Conservation (phyloP, 2,888 invertebrate species). For the Heliothis peltigera region DNA sequence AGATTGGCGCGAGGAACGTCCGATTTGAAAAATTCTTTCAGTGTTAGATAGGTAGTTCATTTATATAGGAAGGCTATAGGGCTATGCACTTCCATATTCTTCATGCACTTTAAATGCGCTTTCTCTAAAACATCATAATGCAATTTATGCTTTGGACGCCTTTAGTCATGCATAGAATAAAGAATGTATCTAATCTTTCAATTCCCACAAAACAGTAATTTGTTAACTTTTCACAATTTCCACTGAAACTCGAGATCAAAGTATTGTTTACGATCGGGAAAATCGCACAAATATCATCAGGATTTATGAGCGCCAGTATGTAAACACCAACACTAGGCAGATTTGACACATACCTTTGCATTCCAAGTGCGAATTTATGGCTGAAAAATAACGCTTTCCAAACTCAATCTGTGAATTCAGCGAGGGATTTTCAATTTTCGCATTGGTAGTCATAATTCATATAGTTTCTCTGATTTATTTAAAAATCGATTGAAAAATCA, state of each 20-base stretch:
- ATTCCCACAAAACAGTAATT: constrained; percentile 20
- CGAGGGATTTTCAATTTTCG: constrained; percentile 1
- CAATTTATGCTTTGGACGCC: background rate
- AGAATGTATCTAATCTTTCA: constrained; percentile 7
- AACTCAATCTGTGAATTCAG: constrained; percentile 24
- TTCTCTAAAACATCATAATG: too few relatives aligned
- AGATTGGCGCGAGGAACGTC: too few relatives aligned
- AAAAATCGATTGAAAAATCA: too few relatives aligned
- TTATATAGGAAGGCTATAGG: too few relatives aligned
- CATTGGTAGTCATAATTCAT: too few relatives aligned
- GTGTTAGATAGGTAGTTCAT: too few relatives aligned
- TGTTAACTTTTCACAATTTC: constrained; percentile 14
- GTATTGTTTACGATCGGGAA: constrained; percentile 57
- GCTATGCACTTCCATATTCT: too few relatives aligned
- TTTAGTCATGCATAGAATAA: background rate
- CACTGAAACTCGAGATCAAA: constrained; percentile 59
- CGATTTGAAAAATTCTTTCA: too few relatives aligned
- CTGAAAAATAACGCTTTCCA: constrained; percentile 24
- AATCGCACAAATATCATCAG: constrained; percentile 54
- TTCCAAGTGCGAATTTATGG: constrained; percentile 46
- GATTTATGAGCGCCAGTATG: constrained; percentile 63
- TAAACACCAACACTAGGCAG: constrained; percentile 56
- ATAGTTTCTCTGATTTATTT: too few relatives aligned
- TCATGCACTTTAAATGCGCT: too few relatives aligned
- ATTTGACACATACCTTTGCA: constrained; percentile 54